Evolutionary conservation across 1,140 invertebrate species (phyloP), one percentile per base, ranked within the genome.

Genomic region (Drosophila fuyamai): DNA sequence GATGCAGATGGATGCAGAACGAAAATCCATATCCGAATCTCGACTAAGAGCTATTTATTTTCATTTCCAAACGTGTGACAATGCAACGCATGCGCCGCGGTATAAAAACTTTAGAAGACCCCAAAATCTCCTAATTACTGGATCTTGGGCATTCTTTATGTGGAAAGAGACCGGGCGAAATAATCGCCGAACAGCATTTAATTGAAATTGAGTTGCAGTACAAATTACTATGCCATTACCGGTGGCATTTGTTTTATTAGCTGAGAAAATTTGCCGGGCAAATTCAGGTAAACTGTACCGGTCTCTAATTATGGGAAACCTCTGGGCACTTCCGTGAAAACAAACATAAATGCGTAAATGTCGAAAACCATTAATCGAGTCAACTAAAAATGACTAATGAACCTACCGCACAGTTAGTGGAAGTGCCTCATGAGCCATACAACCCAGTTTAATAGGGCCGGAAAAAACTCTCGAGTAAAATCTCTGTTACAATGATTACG

Each of bases 51-150:
- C 80, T 50, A 89, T 89, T 89, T 89, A 89, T 89, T 89, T 89
- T 89, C 65, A 89, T 89, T 89, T 83, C 40, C 76, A 78, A 89
- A 89, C 81, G 84, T 89, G 84, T 89, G 84, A 89, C 84, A 89
- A 89, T 81, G 73, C 79, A 67, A 88, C 83, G 83, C 83, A 86
- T 88, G 79, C 67, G 51, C 40, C 71, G 44, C 62, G 83, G 89
- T 88, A 83, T 83, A 79, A 47, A 61, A 78, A 66, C 66, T 68
- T 71, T 70, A 46, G 55, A 47, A 35, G 36, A 3, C 46, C 8
- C 9, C 9, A 36, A 60, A 38, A 51, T 23, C 62, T 51, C 8
- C 27, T 36, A 35, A 74, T 32, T n/a, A 13, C 36, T 41, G 43
- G 36, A 23, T 32, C 47, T 58, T 65, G 61, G 71, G 75, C 67